A percentile compares a stretch with the other conserved stretches of the same genome.
phyloP scores from a whole-genome alignment of 2,113 vertebrate genomes.

The Rhynchomys soricoides region DNA sequence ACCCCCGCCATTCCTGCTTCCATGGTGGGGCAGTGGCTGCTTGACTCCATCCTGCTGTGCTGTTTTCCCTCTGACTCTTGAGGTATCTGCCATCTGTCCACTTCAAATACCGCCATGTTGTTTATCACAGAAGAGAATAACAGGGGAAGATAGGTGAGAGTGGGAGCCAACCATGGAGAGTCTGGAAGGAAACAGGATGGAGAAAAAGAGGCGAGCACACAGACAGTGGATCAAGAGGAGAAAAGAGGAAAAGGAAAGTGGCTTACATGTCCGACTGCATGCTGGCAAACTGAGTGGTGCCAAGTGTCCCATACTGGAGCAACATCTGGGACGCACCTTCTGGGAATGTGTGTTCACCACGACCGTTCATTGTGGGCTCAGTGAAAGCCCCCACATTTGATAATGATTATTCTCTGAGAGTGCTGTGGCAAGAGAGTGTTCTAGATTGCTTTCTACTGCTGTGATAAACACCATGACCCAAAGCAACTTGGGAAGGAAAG shows the following conservation, averaged over 20 bases:
- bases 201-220: background rate
- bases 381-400: background rate
- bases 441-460: background rate
- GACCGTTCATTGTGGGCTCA: background rate
- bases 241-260: background rate
- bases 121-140: background rate
- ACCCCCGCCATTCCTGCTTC: background rate
- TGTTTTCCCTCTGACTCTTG: background rate
- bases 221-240: background rate
- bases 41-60: background rate
- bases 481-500: background rate
- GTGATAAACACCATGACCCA: background rate
- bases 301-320: background rate
- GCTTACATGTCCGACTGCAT: background rate
- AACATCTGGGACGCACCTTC: background rate
- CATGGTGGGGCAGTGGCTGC: background rate
- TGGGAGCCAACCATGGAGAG: background rate
- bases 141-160: background rate
- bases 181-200: background rate
- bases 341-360: background rate
- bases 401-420: background rate
- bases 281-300: background rate
- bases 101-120: background rate
- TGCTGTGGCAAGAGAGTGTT: background rate
- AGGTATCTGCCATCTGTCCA: background rate